Conservation (phyloP, 2,888 invertebrate genomes). For the Ectropis crepuscularia region DNA sequence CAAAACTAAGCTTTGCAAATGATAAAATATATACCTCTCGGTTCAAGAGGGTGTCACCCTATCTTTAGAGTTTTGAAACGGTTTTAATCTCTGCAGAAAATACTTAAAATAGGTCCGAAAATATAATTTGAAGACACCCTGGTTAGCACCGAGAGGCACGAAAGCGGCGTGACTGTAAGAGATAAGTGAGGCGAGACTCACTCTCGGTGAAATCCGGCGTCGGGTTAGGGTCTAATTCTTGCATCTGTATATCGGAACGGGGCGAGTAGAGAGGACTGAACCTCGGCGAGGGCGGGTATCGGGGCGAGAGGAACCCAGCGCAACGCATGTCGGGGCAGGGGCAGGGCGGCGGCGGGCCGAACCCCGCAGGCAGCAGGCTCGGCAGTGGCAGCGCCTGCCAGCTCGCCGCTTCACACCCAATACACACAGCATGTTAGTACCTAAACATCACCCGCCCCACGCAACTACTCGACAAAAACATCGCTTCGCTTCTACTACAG, state of each 20-base stretch:
- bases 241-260: constrained; percentile 12
- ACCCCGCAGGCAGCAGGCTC: constrained; percentile 20
- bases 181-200: constrained; percentile 26
- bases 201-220: constrained; percentile 33
- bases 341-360: constrained; percentile 20
- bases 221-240: constrained; percentile 19
- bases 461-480: too few relatives aligned
- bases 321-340: constrained; percentile 23
- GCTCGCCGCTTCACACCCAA: constrained; percentile 24
- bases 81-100: constrained; percentile 1
- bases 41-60: constrained; percentile 4
- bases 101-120: constrained; percentile 4
- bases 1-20: constrained; percentile 29
- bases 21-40: constrained; percentile 28
- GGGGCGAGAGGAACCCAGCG: constrained; percentile 23
- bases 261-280: constrained; percentile 24
- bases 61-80: constrained; percentile 11
- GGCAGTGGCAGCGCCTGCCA: constrained; percentile 29
- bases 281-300: constrained; percentile 10
- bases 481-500: too few relatives aligned
- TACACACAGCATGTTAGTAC: constrained; percentile 22
- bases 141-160: constrained; percentile 28
- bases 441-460: neutral
- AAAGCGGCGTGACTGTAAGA: constrained; percentile 18
- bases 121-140: constrained; percentile 17